Percentiles rank a stretch among this genome's conserved stretches.
Evolutionary conservation across 2,888 invertebrate genomes (phyloP).

Genomic region (Arctia plantaginis): DNA sequence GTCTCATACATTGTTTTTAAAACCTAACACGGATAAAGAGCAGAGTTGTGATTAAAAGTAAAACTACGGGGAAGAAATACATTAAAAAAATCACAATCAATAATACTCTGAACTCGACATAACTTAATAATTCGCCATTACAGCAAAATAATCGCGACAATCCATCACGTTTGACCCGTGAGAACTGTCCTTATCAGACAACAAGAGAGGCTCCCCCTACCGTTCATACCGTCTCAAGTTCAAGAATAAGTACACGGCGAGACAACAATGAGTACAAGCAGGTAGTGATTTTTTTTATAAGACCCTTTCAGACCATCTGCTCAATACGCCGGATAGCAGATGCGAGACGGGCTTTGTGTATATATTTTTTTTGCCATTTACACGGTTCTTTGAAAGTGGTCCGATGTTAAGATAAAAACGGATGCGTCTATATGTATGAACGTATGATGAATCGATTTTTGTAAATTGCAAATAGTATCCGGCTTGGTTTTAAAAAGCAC

Average conservation of each 20-base stretch:
- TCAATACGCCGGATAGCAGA: slow-evolving; percentile 74
- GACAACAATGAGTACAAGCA: slow-evolving; percentile 64
- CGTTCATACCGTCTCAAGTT: slow-evolving; percentile 63
- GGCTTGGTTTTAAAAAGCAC: slow-evolving; percentile 47
- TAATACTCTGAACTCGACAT: background rate
- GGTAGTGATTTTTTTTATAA: slow-evolving; percentile 74
- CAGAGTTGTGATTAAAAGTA: background rate
- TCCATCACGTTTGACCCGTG: slow-evolving; percentile 23
- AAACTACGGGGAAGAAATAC: no score
- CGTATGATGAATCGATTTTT: slow-evolving; percentile 70
- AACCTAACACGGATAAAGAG: no score
- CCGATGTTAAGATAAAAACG: slow-evolving; percentile 54
- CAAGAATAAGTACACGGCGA: slow-evolving; percentile 64
- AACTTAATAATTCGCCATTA: background rate
- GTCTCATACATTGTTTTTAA: no score
- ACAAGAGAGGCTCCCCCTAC: slow-evolving; percentile 39
- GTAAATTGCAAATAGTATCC: slow-evolving; percentile 71
- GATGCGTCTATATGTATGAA: slow-evolving; percentile 53
- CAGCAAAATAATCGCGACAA: background rate
- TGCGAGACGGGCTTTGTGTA: slow-evolving; percentile 69
- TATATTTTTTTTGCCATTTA: slow-evolving; percentile 62
- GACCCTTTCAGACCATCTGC: slow-evolving; percentile 72
- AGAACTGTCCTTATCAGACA: slow-evolving; percentile 35
- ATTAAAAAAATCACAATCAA: background rate
- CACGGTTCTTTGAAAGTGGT: slow-evolving; percentile 49